phyloP scores from a whole-genome alignment of 2,888 invertebrate genomes.

The Drosophila anomalata region DNA sequence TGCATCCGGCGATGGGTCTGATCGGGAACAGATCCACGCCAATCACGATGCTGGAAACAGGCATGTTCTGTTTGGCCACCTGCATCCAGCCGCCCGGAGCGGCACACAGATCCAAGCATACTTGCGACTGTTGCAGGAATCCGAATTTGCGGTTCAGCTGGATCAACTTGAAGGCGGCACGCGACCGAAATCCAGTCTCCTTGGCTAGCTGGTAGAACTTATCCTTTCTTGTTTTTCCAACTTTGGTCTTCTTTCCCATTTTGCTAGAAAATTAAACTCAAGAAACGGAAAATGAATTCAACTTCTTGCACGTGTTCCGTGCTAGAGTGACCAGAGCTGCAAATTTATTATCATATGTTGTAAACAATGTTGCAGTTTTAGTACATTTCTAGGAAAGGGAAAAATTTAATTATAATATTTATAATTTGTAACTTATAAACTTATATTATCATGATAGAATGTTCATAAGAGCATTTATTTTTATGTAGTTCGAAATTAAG shows the following conservation, averaged over 20 bases:
- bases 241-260: slow-evolving; percentile 98
- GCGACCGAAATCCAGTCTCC: slow-evolving; percentile 98
- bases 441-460: too few relatives aligned
- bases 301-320: slow-evolving; percentile 2
- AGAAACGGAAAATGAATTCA: slow-evolving; percentile 2
- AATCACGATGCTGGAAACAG: slow-evolving; percentile 96
- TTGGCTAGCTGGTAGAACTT: slow-evolving; percentile 99
- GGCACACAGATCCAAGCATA: slow-evolving; percentile 98
- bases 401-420: too few relatives aligned
- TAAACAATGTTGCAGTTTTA: neutral
- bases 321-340: neutral
- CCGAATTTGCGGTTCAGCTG: slow-evolving; percentile 98
- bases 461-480: too few relatives aligned
- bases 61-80: slow-evolving; percentile 99
- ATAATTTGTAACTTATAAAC: too few relatives aligned
- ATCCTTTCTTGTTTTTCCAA: slow-evolving; percentile 99
- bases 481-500: too few relatives aligned
- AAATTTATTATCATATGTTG: neutral
- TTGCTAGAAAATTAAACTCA: slow-evolving; percentile 68
- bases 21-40: slow-evolving; percentile 99
- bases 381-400: too few relatives aligned
- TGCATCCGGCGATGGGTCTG: slow-evolving; percentile 94
- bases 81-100: slow-evolving; percentile 99
- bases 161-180: slow-evolving; percentile 99
- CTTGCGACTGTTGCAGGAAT: slow-evolving; percentile 97